These are phyloP conservation scores for Zootermopsis nevadensis DNA, from an alignment of 2,888 invertebrate genomes.

Conservation along the genomic window DNA sequence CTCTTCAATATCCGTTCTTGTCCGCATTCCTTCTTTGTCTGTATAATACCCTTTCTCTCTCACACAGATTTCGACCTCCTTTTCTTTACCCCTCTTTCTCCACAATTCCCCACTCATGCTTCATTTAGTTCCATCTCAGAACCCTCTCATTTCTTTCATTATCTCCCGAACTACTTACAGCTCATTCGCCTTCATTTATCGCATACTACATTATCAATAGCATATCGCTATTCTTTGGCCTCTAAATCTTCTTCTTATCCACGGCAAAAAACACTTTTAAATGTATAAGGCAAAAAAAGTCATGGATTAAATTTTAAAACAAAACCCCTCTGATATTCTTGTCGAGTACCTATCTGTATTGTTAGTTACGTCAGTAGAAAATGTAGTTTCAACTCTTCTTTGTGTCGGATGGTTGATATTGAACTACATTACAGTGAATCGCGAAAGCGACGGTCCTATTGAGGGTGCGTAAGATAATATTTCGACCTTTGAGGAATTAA, in stretches of 20 bases:
- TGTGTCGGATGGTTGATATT: too few relatives aligned
- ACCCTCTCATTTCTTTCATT: neutral
- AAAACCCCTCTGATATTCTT: too few relatives aligned
- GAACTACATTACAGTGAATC: too few relatives aligned
- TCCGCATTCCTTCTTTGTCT: constrained; percentile 26
- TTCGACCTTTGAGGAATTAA: too few relatives aligned
- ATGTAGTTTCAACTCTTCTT: too few relatives aligned
- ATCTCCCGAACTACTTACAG: neutral
- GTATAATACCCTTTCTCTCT: neutral
- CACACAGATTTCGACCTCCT: neutral
- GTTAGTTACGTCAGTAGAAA: too few relatives aligned
- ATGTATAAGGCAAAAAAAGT: neutral
- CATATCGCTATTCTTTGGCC: neutral
- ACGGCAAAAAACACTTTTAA: neutral
- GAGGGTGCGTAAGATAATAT: too few relatives aligned
- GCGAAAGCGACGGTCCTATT: too few relatives aligned
- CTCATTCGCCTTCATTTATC: neutral
- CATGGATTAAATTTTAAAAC: too few relatives aligned
- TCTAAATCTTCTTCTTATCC: neutral
- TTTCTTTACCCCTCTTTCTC: neutral
- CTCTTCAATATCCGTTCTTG: neutral
- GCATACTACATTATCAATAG: neutral
- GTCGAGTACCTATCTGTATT: too few relatives aligned
- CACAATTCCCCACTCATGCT: neutral
- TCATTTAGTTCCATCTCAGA: neutral